Conservation (phyloP, 64 coral and sea anemone species). For the Actinia tenebrosa region DNA sequence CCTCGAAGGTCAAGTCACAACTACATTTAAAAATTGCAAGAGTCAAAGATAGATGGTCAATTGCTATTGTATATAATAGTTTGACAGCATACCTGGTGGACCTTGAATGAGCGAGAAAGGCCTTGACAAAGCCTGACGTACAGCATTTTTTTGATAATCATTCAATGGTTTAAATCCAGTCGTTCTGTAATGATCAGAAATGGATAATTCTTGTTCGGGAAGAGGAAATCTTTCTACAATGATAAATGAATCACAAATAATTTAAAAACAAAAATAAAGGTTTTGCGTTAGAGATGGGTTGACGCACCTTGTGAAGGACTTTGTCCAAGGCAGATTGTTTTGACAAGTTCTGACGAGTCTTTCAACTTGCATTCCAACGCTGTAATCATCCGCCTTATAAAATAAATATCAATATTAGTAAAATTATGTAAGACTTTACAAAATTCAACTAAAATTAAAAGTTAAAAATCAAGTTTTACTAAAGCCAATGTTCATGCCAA, state of each 20-base stretch:
- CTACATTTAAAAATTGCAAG: too few relatives aligned
- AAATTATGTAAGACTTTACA: not conserved
- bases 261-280: not conserved
- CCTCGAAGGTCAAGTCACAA: too few relatives aligned
- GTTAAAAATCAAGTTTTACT: too few relatives aligned
- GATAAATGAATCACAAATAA: not conserved
- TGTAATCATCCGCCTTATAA: slow-evolving; percentile 42
- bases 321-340: slow-evolving; percentile 49
- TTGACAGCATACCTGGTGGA: not conserved
- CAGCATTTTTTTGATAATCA: slow-evolving; percentile 59
- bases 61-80: too few relatives aligned
- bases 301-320: not conserved
- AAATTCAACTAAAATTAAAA: too few relatives aligned
- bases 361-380: slow-evolving; percentile 14
- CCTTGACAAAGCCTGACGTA: slow-evolving; percentile 50
- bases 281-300: not conserved
- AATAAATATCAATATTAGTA: not conserved
- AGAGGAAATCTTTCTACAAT: not conserved
- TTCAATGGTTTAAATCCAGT: slow-evolving; percentile 53
- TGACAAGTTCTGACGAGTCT: slow-evolving; percentile 29
- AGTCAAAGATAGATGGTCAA: too few relatives aligned
- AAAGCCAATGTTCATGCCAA: too few relatives aligned
- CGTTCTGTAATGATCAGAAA: not conserved
- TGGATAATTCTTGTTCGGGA: not conserved
- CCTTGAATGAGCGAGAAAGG: slow-evolving; percentile 87